A percentile compares a stretch with the other conserved stretches of the same genome.
Evolutionary conservation across 2,113 vertebrate species (phyloP).

Genomic region (Dromaius novaehollandiae): DNA sequence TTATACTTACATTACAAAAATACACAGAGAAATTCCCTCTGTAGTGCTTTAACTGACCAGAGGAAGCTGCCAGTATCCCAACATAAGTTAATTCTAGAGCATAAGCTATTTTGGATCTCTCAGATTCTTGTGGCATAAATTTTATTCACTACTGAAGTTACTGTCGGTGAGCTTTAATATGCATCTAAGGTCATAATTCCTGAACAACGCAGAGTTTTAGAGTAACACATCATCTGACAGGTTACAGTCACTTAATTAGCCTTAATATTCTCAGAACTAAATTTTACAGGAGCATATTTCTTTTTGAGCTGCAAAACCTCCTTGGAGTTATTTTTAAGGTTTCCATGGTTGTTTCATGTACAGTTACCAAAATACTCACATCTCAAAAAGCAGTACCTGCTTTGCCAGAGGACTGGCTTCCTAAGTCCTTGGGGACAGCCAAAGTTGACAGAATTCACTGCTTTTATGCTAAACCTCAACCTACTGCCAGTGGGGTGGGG

Average conservation of each 20-base stretch:
- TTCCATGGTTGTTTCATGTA: too few relatives aligned
- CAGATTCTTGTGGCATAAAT: neutral
- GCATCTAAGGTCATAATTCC: neutral
- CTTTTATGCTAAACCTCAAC: neutral
- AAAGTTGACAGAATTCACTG: neutral
- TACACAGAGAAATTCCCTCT: neutral
- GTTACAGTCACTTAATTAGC: rapidly evolving
- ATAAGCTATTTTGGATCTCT: neutral
- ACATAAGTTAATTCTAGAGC: neutral
- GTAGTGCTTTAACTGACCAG: neutral
- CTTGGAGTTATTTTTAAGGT: neutral
- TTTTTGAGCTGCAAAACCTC: neutral
- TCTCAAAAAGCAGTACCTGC: neutral
- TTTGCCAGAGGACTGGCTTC: neutral
- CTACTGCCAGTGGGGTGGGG: neutral
- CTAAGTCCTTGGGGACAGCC: neutral
- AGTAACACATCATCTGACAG: neutral
- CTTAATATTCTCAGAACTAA: neutral
- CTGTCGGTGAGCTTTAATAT: neutral
- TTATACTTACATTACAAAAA: neutral
- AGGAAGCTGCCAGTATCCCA: neutral
- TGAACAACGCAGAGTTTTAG: neutral
- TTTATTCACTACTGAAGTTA: neutral
- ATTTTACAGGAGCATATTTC: neutral
- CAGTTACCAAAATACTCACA: neutral